These are phyloP conservation scores for Athripsodes cinereus DNA, from an alignment of 2,888 invertebrate genomes.

Conservation along the genomic window DNA sequence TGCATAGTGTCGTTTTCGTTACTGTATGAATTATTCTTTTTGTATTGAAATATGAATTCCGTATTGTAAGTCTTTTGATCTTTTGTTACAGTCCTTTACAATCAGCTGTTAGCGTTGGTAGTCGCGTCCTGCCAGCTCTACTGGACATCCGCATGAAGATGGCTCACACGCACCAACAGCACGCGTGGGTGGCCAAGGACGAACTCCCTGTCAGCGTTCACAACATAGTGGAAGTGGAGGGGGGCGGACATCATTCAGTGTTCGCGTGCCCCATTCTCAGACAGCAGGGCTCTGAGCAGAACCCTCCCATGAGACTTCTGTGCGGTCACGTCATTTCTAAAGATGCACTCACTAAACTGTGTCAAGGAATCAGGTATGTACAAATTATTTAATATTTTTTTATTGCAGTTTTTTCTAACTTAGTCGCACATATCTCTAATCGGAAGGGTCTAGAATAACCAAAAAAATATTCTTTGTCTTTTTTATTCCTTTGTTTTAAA, in stretches of 20 bases:
- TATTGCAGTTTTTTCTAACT: too few species aligned
- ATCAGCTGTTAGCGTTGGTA: slow-evolving; percentile 89
- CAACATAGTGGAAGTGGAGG: slow-evolving; percentile 76
- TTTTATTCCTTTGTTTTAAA: background rate
- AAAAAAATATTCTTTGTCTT: background rate
- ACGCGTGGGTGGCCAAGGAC: slow-evolving; percentile 92
- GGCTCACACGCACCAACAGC: slow-evolving; percentile 63
- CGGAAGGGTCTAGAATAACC: too few species aligned
- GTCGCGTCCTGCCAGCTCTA: slow-evolving; percentile 88
- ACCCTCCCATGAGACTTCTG: slow-evolving; percentile 94
- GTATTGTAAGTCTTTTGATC: background rate
- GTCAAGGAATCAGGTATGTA: slow-evolving; percentile 83
- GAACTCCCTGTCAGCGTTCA: slow-evolving; percentile 78
- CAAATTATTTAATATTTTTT: background rate
- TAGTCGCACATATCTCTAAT: too few species aligned
- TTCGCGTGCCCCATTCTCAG: slow-evolving; percentile 98
- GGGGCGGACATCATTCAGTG: slow-evolving; percentile 92
- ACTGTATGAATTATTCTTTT: background rate
- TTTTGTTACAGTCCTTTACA: slow-evolving; percentile 65
- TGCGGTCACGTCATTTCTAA: slow-evolving; percentile 98
- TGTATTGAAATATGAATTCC: background rate
- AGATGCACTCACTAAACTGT: slow-evolving; percentile 93
- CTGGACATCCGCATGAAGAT: slow-evolving; percentile 69
- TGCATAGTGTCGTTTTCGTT: too few species aligned
- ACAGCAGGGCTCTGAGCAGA: slow-evolving; percentile 91